Conservation (phyloP, 2,888 invertebrate species). For the Lepidochitona cinerea region DNA sequence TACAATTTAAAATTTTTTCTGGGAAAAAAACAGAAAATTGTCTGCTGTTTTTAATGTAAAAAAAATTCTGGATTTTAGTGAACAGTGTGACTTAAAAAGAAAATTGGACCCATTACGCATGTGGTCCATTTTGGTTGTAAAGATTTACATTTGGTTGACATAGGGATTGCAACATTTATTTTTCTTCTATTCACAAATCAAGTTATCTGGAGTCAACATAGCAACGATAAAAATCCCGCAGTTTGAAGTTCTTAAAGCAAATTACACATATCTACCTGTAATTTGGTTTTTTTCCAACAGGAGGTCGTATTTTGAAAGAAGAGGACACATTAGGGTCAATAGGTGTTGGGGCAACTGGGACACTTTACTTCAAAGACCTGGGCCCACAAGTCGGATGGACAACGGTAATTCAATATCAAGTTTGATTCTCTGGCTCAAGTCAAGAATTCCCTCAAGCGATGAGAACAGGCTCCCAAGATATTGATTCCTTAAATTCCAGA, state of each 20-base stretch:
- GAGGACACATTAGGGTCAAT: slow-evolving; percentile 79
- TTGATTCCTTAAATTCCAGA: too few relatives aligned
- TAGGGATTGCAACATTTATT: neutral
- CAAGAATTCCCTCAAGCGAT: too few relatives aligned
- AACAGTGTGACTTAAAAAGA: too few relatives aligned
- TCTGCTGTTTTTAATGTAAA: too few relatives aligned
- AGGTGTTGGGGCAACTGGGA: slow-evolving; percentile 79
- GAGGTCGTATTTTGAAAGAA: slow-evolving; percentile 85
- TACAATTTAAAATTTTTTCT: too few relatives aligned
- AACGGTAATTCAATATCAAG: slow-evolving; percentile 82
- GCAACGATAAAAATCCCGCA: neutral
- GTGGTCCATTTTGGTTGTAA: neutral
- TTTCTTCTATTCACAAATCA: neutral
- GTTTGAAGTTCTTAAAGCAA: neutral
- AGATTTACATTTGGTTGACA: neutral
- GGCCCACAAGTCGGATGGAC: slow-evolving; percentile 99
- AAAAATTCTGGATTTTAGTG: too few relatives aligned
- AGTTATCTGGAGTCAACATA: neutral
- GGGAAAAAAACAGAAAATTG: too few relatives aligned
- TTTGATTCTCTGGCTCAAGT: too few relatives aligned
- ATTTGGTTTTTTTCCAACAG: slow-evolving; percentile 24
- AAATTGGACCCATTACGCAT: neutral
- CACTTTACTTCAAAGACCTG: slow-evolving; percentile 93
- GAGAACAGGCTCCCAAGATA: too few relatives aligned
- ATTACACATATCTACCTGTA: neutral